A percentile compares a stretch with the other conserved stretches of the same genome.
Conservation (phyloP, 2,888 invertebrate species). For the Hypercompe scribonia region DNA sequence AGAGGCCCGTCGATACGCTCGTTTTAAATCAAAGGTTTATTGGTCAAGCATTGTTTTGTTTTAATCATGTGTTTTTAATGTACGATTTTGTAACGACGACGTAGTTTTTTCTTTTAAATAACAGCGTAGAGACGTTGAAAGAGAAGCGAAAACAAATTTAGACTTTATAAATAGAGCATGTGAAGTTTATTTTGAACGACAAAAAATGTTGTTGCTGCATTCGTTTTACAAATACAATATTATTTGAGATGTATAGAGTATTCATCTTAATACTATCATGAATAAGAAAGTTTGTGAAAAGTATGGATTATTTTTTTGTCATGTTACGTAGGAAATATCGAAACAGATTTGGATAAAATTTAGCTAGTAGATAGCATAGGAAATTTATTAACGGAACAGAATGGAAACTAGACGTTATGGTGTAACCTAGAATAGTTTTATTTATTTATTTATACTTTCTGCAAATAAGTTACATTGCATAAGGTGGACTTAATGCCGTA, state of each 20-base stretch:
- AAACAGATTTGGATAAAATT: not conserved
- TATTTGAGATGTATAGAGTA: not conserved
- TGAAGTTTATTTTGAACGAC: not conserved
- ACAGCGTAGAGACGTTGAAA: not conserved
- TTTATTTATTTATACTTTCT: too few species aligned
- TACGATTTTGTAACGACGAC: conserved; percentile 2
- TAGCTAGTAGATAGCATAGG: not conserved
- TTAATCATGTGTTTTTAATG: conserved; percentile 19
- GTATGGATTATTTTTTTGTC: not conserved
- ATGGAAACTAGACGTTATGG: too few species aligned
- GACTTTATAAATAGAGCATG: not conserved
- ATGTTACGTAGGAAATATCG: not conserved
- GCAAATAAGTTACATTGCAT: too few species aligned
- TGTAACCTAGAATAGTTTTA: too few species aligned
- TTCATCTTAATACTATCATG: too few species aligned
- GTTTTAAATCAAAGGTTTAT: conserved; percentile 46
- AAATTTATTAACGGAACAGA: not conserved
- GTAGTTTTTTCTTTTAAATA: not conserved
- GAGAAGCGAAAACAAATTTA: not conserved
- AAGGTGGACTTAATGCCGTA: too few species aligned
- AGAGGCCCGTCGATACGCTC: conserved; percentile 36
- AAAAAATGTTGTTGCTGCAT: not conserved
- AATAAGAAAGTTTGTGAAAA: not conserved
- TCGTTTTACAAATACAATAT: not conserved
- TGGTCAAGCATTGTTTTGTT: conserved; percentile 41